Conservation (phyloP, 2,797 vertebrate genomes). For the Rhinophrynus dorsalis region DNA sequence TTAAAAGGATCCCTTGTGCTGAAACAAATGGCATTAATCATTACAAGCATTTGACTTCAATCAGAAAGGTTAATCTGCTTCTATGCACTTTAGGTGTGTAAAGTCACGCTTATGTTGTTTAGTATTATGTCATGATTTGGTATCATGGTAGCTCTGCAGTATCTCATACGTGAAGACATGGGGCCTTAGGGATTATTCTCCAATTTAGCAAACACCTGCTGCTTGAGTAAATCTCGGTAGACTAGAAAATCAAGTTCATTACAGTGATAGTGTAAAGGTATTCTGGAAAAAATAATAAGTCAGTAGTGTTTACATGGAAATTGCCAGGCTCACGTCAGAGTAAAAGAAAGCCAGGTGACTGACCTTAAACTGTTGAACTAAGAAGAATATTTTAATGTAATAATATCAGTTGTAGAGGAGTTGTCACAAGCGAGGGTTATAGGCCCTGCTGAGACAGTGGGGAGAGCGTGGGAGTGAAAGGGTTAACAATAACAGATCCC, state of each 20-base stretch:
- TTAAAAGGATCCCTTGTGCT: constrained; percentile 30
- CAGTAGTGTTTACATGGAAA: not conserved
- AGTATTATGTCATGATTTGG: not conserved
- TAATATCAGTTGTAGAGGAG: too few species aligned
- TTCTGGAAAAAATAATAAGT: not conserved
- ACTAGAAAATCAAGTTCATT: not conserved
- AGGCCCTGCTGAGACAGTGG: too few species aligned
- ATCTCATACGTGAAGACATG: not conserved
- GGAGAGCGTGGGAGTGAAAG: too few species aligned
- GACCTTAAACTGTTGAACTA: too few species aligned
- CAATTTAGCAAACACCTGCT: not conserved
- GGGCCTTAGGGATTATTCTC: not conserved
- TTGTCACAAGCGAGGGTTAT: too few species aligned
- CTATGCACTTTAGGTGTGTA: constrained; percentile 6
- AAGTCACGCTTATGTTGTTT: constrained; percentile 1
- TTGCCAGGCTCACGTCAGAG: not conserved
- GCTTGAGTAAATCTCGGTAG: not conserved
- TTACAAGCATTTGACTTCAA: constrained; percentile 11
- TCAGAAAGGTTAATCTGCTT: constrained; percentile 1
- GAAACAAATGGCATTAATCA: constrained; percentile 27
- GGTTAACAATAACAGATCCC: too few species aligned
- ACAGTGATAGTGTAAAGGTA: not conserved
- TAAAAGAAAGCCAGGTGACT: too few species aligned
- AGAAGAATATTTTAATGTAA: too few species aligned
- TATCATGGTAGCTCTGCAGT: not conserved